A percentile compares a stretch with the other conserved stretches of the same genome.
These are phyloP conservation scores for Apodemus agrarius DNA, from an alignment of 2,797 vertebrate species.

Conservation along the genomic window DNA sequence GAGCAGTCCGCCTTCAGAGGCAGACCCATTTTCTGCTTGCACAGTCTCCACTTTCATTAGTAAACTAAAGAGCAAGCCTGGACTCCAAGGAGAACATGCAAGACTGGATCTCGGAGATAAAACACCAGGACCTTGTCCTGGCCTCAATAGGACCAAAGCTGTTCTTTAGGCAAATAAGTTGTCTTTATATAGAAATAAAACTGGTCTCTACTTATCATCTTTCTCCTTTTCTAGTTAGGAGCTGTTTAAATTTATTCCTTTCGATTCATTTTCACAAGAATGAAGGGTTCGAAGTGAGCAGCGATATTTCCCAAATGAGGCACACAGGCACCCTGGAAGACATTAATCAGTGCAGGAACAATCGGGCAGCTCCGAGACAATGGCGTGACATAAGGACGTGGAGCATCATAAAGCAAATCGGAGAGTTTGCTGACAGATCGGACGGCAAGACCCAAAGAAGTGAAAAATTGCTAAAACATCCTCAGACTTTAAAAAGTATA, in stretches of 20 bases:
- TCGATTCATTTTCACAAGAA: constrained; percentile 41
- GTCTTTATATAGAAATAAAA: constrained; percentile 8
- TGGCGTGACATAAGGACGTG: neutral
- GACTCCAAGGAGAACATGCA: neutral
- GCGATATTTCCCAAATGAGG: constrained; percentile 39
- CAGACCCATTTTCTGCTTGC: neutral
- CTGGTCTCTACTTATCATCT: neutral
- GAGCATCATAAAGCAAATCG: constrained; percentile 24
- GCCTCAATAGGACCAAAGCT: neutral
- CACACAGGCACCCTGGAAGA: constrained; percentile 4
- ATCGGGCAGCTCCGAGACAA: constrained; percentile 66
- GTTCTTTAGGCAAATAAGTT: neutral
- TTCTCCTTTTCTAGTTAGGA: neutral
- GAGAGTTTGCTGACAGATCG: constrained; percentile 55
- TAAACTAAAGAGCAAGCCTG: neutral
- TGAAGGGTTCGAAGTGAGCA: neutral
- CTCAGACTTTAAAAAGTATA: neutral
- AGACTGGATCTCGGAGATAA: neutral
- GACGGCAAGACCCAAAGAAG: constrained; percentile 53
- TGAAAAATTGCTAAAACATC: constrained; percentile 3
- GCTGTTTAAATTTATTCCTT: constrained; percentile 54
- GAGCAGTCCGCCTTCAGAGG: neutral
- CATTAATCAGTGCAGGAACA: constrained; percentile 60
- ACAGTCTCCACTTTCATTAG: constrained; percentile 5
- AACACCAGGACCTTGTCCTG: neutral